Base-by-base conservation (phyloP, 2,888 invertebrate genomes). In the Hylaea fasciaria region DNA sequence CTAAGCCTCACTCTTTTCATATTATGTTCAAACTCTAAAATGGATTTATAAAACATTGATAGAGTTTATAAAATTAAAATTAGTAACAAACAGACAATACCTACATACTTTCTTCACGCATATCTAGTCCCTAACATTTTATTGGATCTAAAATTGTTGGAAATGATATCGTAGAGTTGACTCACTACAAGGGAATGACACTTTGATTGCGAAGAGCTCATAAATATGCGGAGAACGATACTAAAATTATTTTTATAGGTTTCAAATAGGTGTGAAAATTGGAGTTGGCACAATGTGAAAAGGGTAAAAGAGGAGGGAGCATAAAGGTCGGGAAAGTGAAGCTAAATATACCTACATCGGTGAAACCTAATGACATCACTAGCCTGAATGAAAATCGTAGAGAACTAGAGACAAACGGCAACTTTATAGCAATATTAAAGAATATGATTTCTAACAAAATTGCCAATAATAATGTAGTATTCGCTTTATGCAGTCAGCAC, bases 131-230 rank as follows among this genome's bases (percentile, higher is more conserved):
- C 37, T 37, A 37, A 37, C 37, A n/a, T 37, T 37, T 37, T 37
- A 57, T 47, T 55, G 50, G 50, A 61, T 61, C 46, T 60, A 48
- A 62, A 62, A 55, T 56, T 16, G 57, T 55, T 61, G 43, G 46
- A 48, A 58, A 48, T 54, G 45, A 53, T 60, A 64, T 59, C 52
- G 63, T 47, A 49, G 35, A 53, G 57, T 58, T 71, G 71, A 71
- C 41, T 74, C 69, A 73, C 60, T 37, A 37, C 22, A 28, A 56
- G 51, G 55, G 46, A 71, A 58, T 62, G 64, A 68, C 62, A 65
- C 22, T 62, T 53, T 54, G 64, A 58, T 65, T 64, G 60, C 59
- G 69, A 71, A 52, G 47, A 49, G 47, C 39, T 47, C 58, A 68
- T 72, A 70, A 66, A 71, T 73, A 70, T 58, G 62, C 29, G 16